These are phyloP conservation scores for Drosophila falleni DNA, from an alignment of 2,888 invertebrate genomes.

Conservation along the genomic window DNA sequence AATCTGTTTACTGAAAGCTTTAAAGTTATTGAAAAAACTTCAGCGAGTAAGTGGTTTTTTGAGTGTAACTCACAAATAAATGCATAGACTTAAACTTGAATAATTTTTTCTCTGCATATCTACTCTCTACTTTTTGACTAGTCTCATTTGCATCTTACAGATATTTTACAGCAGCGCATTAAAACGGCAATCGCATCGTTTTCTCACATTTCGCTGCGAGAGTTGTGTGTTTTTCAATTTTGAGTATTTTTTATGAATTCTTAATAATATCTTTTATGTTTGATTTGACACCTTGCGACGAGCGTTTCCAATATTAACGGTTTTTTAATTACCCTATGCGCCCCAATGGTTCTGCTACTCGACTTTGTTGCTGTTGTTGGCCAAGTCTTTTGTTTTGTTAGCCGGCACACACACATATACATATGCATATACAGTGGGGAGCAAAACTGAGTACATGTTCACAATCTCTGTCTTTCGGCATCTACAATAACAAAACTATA, in stretches of 20 bases:
- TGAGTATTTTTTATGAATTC: constrained; percentile 69
- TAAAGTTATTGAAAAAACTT: no score
- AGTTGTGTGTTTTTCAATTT: constrained; percentile 55
- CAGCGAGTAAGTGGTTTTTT: no score
- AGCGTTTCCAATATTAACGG: constrained; percentile 77
- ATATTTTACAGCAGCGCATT: constrained; percentile 64
- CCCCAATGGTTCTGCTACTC: constrained; percentile 51
- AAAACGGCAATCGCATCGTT: constrained; percentile 36
- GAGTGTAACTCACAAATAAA: no score
- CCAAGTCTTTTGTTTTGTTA: constrained; percentile 40
- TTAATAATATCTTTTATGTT: constrained; percentile 81
- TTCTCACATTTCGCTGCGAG: constrained; percentile 70
- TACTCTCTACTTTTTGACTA: constrained; percentile 27
- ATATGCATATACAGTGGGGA: no score
- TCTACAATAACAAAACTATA: no score
- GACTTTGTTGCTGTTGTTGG: constrained; percentile 65
- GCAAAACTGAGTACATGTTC: no score
- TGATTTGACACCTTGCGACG: constrained; percentile 80
- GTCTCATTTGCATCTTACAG: constrained; percentile 64
- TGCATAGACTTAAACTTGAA: no score
- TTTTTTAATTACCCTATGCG: constrained; percentile 76
- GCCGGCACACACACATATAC: constrained; percentile 38
- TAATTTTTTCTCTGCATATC: constrained; percentile 1
- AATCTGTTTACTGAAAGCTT: no score
- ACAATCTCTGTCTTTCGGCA: no score